phyloP scores from a whole-genome alignment of 30 jellyfish, hydroid and myxozoan genomes.

The Morbakka virulenta region DNA sequence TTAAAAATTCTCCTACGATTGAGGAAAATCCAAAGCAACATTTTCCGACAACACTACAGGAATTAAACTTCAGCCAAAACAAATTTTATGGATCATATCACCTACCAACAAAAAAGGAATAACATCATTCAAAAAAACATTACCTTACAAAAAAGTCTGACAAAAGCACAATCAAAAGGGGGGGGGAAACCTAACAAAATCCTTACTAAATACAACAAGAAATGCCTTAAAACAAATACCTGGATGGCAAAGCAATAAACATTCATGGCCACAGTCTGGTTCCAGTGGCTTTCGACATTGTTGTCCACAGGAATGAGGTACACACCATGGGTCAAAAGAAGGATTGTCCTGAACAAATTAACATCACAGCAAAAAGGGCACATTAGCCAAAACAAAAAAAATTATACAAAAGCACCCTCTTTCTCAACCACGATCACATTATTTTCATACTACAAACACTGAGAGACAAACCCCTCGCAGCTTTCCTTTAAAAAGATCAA shows the following conservation, averaged over 20 bases:
- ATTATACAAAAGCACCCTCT: background rate
- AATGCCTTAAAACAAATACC: too few relatives aligned
- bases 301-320: conserved; percentile 97
- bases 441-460: background rate
- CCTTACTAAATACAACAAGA: background rate
- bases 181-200: too few relatives aligned
- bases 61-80: too few relatives aligned
- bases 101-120: too few relatives aligned
- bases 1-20: too few relatives aligned
- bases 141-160: background rate
- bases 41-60: too few relatives aligned
- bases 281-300: conserved; percentile 52
- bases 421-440: background rate
- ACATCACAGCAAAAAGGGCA: background rate
- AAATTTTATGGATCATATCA: too few relatives aligned
- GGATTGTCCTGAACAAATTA: conserved; percentile 75
- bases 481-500: too few relatives aligned
- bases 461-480: too few relatives aligned
- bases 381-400: background rate
- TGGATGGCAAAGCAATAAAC: conserved; percentile 95
- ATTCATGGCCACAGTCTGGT: conserved; percentile 94
- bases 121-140: too few relatives aligned
- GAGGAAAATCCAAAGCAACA: too few relatives aligned
- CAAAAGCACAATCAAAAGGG: too few relatives aligned
- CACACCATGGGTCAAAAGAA: conserved; percentile 86